A percentile compares a stretch with the other conserved stretches of the same genome.
These are phyloP conservation scores for Capreolus pygargus DNA, from an alignment of 2,113 vertebrate genomes.

Conservation along the genomic window DNA sequence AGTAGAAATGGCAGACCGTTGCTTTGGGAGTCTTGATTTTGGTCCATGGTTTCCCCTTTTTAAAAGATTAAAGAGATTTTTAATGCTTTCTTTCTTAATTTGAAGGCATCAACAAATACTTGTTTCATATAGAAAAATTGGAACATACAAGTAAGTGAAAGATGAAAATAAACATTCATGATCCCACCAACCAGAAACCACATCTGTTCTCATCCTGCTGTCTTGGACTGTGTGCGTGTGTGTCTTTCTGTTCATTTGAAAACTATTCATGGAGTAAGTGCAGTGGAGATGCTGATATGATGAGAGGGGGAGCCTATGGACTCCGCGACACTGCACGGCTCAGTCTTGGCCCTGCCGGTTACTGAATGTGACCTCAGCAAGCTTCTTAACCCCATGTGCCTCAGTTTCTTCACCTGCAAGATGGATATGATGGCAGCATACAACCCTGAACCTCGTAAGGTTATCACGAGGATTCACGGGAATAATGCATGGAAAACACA, in stretches of 20 bases:
- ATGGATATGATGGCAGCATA: not conserved
- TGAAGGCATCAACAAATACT: conserved; percentile 3
- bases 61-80: not conserved
- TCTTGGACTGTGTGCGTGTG: not conserved
- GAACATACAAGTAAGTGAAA: not conserved
- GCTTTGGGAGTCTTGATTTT: not conserved
- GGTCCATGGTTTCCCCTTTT: not conserved
- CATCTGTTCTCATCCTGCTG: not conserved
- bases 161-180: not conserved
- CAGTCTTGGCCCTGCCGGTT: not conserved
- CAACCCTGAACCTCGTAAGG: not conserved
- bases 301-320: not conserved
- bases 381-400: not conserved
- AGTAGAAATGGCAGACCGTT: not conserved
- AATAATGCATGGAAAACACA: not conserved
- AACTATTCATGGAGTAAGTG: not conserved
- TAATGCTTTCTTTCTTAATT: not conserved
- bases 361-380: not conserved
- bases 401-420: not conserved
- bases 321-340: not conserved
- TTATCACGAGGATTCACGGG: not conserved
- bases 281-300: accelerated
- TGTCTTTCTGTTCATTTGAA: not conserved
- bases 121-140: not conserved
- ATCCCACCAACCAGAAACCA: not conserved